Evolutionary conservation across 2,888 invertebrate species (phyloP), one percentile per base, ranked within the genome.

Genomic region (Volucella inflata): DNA sequence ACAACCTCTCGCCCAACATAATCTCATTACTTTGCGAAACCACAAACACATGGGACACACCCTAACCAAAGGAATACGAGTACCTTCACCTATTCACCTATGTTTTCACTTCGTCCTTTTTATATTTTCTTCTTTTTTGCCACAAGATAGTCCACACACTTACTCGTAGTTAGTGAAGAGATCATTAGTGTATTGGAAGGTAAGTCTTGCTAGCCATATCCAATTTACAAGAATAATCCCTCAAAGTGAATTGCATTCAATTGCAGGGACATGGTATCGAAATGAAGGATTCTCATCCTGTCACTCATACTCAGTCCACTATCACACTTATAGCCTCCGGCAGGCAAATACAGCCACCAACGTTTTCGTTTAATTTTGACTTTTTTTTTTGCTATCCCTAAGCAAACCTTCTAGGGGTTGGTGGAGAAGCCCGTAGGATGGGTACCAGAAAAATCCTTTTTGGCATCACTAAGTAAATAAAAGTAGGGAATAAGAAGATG

Each of bases 141-240:
- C 14, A 16, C 48, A 50, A 16, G 16, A 1, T 16, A 50, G 16
- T 30, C 30, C 30, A 30, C 30, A 50, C 10, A 30, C 11, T 8
- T 60, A n/a, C n/a, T n/a, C n/a, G n/a, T n/a, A 62, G 60, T 62
- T 60, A 30, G 4, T 53, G 6, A 30, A 30, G n/a, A 46, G 17
- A 55, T 64, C 74, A 64, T 74, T 74, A 64, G 53, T 55, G 64
- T 55, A 40, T 11, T 11, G 44, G 10, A 14, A 48, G 14, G 8
- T 4, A 14, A 8, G 17, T 6, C 48, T 42, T 38, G 8, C 11
- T 36, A 51, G 9, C 17, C 17, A 48, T 64, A 9, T 38, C 40
- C 30, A 30, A 48, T 75, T 65, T 44, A 75, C 75, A 57, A 67
- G 48, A 65, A 65, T 75, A 57, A 75, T 65, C 75, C 36, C 53